These are phyloP conservation scores for Glyphotaelius pellucidus DNA, from an alignment of 2,888 invertebrate genomes.

Conservation along the genomic window DNA sequence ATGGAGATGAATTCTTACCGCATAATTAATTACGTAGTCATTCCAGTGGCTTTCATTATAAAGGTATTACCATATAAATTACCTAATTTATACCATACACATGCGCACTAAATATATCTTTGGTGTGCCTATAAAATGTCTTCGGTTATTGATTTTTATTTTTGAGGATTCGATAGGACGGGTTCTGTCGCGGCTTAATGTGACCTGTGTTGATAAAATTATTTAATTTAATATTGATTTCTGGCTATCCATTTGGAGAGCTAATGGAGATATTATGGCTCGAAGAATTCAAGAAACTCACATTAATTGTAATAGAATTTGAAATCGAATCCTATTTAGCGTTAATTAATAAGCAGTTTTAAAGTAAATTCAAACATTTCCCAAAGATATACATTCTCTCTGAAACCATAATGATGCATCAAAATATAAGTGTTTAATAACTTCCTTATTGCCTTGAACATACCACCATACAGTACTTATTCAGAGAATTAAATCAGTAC, in stretches of 20 bases:
- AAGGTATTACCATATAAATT: slow-evolving; percentile 64
- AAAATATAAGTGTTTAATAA: background rate
- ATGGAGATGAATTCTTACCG: slow-evolving; percentile 43
- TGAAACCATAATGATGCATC: background rate
- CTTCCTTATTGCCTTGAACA: background rate
- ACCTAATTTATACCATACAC: slow-evolving; percentile 59
- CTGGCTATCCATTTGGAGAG: background rate
- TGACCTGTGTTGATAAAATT: background rate
- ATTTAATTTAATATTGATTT: slow-evolving; percentile 27
- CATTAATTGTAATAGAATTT: slow-evolving; percentile 27
- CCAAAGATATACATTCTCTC: background rate
- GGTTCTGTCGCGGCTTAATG: slow-evolving; percentile 24
- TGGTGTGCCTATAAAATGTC: slow-evolving; percentile 18
- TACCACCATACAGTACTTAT: background rate
- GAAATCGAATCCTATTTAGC: slow-evolving; percentile 16
- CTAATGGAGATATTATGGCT: slow-evolving; percentile 18
- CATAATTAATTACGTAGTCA: slow-evolving; percentile 53
- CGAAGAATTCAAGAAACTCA: slow-evolving; percentile 12
- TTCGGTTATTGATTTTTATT: slow-evolving; percentile 46
- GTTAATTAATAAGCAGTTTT: slow-evolving; percentile 5
- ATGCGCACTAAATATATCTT: slow-evolving; percentile 44
- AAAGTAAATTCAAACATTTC: background rate
- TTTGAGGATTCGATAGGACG: slow-evolving; percentile 17
- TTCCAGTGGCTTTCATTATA: slow-evolving; percentile 62
- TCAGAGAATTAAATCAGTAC: background rate